phyloP scores from a whole-genome alignment of 1,140 invertebrate species.

The Argopecten irradians region DNA sequence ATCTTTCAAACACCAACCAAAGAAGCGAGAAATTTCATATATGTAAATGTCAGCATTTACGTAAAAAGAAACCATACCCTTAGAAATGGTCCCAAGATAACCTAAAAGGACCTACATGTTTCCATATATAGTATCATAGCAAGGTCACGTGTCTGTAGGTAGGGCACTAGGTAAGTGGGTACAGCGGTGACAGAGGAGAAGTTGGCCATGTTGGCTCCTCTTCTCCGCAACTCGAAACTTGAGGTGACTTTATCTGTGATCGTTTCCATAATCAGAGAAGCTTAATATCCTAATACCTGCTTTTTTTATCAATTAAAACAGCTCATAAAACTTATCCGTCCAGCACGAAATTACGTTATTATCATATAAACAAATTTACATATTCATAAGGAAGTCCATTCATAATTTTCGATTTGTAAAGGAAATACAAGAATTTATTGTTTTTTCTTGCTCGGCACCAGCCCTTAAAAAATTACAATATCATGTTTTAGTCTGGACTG shows the following conservation, averaged over 20 bases:
- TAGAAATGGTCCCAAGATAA: neutral
- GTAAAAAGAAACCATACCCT: neutral
- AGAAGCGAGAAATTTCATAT: no score
- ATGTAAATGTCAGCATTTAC: neutral
- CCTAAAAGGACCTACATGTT: neutral
- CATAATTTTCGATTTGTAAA: neutral
- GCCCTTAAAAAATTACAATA: neutral
- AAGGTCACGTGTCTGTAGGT: neutral
- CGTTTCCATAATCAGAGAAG: neutral
- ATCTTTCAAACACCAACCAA: no score
- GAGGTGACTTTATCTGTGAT: neutral
- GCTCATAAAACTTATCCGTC: neutral
- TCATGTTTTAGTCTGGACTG: neutral
- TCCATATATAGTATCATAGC: neutral
- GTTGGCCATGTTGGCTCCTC: neutral
- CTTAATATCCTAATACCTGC: neutral
- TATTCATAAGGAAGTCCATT: neutral
- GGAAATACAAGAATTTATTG: neutral
- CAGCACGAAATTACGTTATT: neutral
- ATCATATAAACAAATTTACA: neutral
- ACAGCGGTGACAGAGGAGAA: neutral
- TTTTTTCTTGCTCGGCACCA: neutral
- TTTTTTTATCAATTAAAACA: neutral
- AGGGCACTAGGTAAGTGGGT: neutral
- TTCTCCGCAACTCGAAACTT: slow-evolving; percentile 8